These are phyloP conservation scores for Phymatocera aterrima DNA, from an alignment of 2,888 invertebrate species.

Conservation along the genomic window DNA sequence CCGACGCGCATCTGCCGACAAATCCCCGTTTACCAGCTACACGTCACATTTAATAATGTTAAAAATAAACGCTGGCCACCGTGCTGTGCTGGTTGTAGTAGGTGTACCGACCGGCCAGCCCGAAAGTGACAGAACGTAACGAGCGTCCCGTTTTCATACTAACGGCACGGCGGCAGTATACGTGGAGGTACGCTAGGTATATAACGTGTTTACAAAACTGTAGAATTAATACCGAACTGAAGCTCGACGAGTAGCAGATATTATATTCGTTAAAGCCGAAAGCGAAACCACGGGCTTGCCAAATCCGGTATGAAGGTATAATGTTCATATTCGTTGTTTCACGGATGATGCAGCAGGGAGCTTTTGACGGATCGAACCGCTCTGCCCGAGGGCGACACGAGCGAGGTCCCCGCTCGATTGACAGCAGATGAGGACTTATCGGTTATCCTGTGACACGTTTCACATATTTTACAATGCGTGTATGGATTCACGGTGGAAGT, in stretches of 20 bases:
- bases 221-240: neutral
- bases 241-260: neutral
- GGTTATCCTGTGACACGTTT: neutral
- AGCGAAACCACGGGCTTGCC: neutral
- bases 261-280: conserved; percentile 6
- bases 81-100: too few species aligned
- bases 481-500: too few species aligned
- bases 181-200: too few species aligned
- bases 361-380: neutral
- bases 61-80: conserved; percentile 24
- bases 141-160: conserved; percentile 15
- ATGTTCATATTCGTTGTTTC: neutral
- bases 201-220: neutral
- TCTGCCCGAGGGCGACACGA: neutral
- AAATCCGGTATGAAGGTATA: neutral
- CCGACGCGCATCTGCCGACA: conserved; percentile 31
- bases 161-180: neutral
- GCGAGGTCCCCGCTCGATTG: conserved; percentile 7
- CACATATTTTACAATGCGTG: neutral
- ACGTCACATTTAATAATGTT: conserved; percentile 31
- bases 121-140: conserved; percentile 17
- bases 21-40: conserved; percentile 36
- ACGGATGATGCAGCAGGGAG: conserved; percentile 23
- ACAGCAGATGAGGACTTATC: neutral
- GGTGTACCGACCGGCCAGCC: too few species aligned